Evolutionary conservation across 2,113 vertebrate genomes (phyloP).

Genomic region (Ursus arctos): DNA sequence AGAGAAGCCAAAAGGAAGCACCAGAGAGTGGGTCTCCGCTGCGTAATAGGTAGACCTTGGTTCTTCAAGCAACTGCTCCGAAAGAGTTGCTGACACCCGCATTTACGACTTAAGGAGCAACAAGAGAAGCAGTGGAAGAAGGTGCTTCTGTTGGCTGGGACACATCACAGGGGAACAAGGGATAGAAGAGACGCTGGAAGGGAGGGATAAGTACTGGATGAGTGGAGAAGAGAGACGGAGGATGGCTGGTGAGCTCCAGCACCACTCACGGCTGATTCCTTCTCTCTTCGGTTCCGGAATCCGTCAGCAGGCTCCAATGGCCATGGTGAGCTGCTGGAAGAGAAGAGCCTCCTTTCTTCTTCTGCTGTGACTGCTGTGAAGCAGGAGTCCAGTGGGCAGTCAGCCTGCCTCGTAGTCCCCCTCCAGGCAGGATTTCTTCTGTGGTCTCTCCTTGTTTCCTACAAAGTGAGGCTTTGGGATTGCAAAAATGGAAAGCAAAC

Average conservation of each 20-base stretch:
- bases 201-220: not conserved
- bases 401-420: not conserved
- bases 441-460: not conserved
- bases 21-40: not conserved
- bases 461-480: not conserved
- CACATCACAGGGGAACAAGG: not conserved
- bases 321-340: not conserved
- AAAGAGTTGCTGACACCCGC: not conserved
- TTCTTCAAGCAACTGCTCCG: not conserved
- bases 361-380: not conserved
- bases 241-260: not conserved
- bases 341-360: not conserved
- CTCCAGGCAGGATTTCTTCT: not conserved
- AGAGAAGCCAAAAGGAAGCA: not conserved
- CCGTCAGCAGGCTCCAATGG: not conserved
- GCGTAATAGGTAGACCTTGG: not conserved
- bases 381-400: not conserved
- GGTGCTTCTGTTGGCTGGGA: not conserved
- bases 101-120: not conserved
- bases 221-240: not conserved
- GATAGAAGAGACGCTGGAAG: not conserved
- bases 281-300: not conserved
- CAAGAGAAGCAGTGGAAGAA: not conserved
- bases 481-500: slow-evolving; percentile 6
- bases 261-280: not conserved